phyloP scores from a whole-genome alignment of 2,113 vertebrate genomes.

The Rhegmatorhina hoffmannsi region DNA sequence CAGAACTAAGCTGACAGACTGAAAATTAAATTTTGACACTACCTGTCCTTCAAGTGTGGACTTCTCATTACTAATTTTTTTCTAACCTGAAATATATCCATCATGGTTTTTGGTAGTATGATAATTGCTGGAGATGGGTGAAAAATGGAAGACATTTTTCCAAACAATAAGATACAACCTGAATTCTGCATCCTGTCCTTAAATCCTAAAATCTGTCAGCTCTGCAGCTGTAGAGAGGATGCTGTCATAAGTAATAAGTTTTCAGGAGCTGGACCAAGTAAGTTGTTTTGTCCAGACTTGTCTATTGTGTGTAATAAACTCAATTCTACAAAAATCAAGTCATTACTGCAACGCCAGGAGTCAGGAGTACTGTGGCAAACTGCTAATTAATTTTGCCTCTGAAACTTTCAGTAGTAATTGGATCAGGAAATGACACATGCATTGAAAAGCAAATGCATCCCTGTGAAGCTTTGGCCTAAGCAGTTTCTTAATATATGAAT shows the following conservation, averaged over 20 bases:
- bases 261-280: slow-evolving; percentile 14
- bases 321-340: slow-evolving; percentile 68
- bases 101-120: background rate
- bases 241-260: slow-evolving; percentile 7
- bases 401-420: slow-evolving; percentile 69
- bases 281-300: slow-evolving; percentile 73
- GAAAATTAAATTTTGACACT: background rate
- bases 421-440: slow-evolving; percentile 36
- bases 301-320: slow-evolving; percentile 59
- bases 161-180: background rate
- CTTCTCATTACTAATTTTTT: background rate
- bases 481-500: slow-evolving; percentile 23
- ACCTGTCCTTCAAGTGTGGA: background rate
- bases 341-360: slow-evolving; percentile 71
- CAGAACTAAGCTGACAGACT: background rate
- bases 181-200: background rate
- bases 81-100: background rate
- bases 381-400: slow-evolving; percentile 79
- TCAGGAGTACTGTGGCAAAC: slow-evolving; percentile 54
- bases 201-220: background rate
- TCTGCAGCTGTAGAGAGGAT: background rate
- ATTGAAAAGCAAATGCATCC: slow-evolving; percentile 44
- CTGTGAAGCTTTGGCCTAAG: slow-evolving; percentile 8
- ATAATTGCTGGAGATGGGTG: background rate
- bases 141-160: background rate